Evolutionary conservation across 2,113 vertebrate genomes (phyloP).

Genomic region (Sterrhoptilus dennistouni): DNA sequence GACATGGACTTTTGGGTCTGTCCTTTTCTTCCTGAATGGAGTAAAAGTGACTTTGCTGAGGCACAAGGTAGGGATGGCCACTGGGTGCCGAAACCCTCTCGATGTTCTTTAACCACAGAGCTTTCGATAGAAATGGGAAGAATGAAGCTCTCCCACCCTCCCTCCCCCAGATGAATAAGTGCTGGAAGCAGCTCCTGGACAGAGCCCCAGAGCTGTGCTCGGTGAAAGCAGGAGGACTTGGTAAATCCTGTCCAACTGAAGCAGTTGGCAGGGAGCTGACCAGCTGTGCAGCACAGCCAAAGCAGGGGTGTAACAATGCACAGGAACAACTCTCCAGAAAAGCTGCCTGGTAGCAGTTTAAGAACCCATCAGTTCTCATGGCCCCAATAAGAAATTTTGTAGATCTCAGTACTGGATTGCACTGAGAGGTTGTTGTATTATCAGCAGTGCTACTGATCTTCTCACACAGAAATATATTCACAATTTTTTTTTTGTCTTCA

Average conservation of each 20-base stretch:
- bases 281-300: background rate
- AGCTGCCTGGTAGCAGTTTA: background rate
- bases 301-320: background rate
- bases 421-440: background rate
- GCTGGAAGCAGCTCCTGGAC: background rate
- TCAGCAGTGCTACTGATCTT: background rate
- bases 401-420: background rate
- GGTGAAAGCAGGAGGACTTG: background rate
- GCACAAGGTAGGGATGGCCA: background rate
- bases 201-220: background rate
- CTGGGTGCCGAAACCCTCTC: background rate
- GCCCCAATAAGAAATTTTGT: background rate
- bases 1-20: background rate
- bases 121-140: background rate
- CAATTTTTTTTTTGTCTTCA: background rate
- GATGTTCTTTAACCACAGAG: background rate
- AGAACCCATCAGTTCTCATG: background rate
- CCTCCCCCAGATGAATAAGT: background rate
- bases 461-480: background rate
- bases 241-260: background rate
- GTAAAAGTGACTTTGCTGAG: background rate
- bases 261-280: background rate
- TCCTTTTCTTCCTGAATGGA: background rate
- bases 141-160: background rate
- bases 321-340: background rate